Evolutionary conservation across 2,797 vertebrate genomes (phyloP).

Genomic region (Enteromius thamalakanensis): DNA sequence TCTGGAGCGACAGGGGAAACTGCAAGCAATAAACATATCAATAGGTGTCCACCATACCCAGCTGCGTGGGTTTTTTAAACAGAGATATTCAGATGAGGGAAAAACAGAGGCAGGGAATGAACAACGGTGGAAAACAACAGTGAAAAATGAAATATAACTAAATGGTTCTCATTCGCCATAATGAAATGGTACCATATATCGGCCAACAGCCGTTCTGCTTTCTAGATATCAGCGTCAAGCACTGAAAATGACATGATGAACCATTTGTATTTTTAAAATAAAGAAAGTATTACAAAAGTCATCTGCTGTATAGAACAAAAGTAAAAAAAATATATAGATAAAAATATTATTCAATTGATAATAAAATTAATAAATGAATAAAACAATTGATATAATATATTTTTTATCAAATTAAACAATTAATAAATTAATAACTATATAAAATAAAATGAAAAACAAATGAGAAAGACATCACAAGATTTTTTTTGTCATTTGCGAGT

Average conservation of each 20-base stretch:
- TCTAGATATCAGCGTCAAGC: neutral
- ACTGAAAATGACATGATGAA: neutral
- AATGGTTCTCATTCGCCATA: neutral
- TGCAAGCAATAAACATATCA: conserved; percentile 67
- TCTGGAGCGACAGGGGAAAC: conserved; percentile 54
- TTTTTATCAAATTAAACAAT: neutral
- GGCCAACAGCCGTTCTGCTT: neutral
- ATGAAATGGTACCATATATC: neutral
- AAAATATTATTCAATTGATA: neutral
- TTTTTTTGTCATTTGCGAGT: neutral
- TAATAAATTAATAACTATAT: neutral
- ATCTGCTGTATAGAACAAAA: neutral
- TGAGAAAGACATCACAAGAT: neutral
- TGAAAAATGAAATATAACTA: conserved; percentile 27
- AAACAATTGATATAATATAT: neutral
- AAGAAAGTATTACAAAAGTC: neutral
- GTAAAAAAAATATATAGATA: neutral
- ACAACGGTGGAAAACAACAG: conserved; percentile 6
- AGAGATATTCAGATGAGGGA: conserved; percentile 36
- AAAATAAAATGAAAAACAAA: neutral
- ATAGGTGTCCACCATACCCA: conserved; percentile 55
- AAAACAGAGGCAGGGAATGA: conserved; percentile 36
- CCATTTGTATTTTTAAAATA: neutral
- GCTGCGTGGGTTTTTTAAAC: conserved; percentile 50
- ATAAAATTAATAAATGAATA: neutral